Base-by-base conservation (phyloP, 2,888 invertebrate species). In the Thera britannica region DNA sequence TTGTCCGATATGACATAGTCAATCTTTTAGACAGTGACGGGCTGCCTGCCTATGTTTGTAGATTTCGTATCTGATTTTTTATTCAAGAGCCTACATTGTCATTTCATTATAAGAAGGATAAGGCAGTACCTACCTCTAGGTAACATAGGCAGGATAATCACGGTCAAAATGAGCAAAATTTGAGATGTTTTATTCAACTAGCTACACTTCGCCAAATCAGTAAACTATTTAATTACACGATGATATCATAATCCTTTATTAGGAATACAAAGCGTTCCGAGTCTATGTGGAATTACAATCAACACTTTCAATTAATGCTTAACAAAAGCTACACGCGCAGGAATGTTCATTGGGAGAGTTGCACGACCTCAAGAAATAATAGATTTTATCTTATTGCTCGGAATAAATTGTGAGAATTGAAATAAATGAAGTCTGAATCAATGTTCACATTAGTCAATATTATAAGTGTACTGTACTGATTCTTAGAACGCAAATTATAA, bases 301-400 rank as follows among this genome's bases (percentile, higher is more conserved):
- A 36, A n/a, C 34, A 58, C 63, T 62, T 41, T 52, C 41, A 41
- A 65, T 67, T 54, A 65, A 56, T 67, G 62, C 58, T 67, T 59
- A 66, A 62, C 65, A 67, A 46, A 67, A 41, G 56, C 62, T 64
- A 57, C 51, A 58, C 46, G 55, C 49, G 68, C 51, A 55, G 62
- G 67, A 72, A 73, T 72, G 59, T 55, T 70, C 52, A 58, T 56
- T 62, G 62, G 51, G 34, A 59, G 65, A 67, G 62, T 71, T 64
- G 49, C 41, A 54, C n/a, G 66, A 68, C 58, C 65, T 62, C 48
- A 58, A 57, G 23, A 38, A 61, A 65, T 48, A 64, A 56, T 61
- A 46, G 60, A 62, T 61, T 8, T 49, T 51, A 58, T 65, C 46
- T 58, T 23, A 55, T 48, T 55, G 46, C 54, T 38, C 12, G 6